A percentile compares a stretch with the other conserved stretches of the same genome.
Evolutionary conservation across 1,140 invertebrate genomes (phyloP).

Genomic region (Coboldia fuscipes): DNA sequence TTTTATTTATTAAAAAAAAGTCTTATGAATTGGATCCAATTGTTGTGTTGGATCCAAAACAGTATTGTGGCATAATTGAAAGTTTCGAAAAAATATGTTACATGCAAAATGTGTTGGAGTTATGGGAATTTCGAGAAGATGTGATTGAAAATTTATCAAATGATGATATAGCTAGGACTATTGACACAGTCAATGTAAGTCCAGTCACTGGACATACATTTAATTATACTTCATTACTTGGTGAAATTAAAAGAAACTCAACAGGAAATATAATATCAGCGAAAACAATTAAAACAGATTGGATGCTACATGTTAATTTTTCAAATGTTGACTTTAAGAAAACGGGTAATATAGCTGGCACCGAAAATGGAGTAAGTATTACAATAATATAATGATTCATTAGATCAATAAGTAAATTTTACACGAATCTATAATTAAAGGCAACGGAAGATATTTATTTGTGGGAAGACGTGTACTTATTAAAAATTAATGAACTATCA

Average conservation of each 20-base stretch:
- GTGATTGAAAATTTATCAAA: constrained; percentile 30
- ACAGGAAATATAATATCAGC: constrained; percentile 38
- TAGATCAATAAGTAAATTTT: background rate
- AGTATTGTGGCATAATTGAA: constrained; percentile 34
- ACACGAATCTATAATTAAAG: constrained; percentile 9
- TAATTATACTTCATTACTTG: constrained; percentile 38
- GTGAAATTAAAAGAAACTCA: constrained; percentile 31
- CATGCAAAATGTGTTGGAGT: constrained; percentile 39
- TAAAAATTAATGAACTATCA: constrained; percentile 22
- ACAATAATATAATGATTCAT: constrained; percentile 4
- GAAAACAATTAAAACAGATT: constrained; percentile 32
- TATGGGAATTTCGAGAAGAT: constrained; percentile 39
- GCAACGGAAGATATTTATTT: constrained; percentile 32
- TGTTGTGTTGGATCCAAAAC: constrained; percentile 23
- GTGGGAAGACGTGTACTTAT: constrained; percentile 42
- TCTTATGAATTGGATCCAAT: constrained; percentile 24
- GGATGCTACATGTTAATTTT: constrained; percentile 44
- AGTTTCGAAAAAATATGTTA: constrained; percentile 33
- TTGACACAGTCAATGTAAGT: constrained; percentile 36
- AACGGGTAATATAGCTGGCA: constrained; percentile 42
- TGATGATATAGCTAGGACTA: constrained; percentile 32
- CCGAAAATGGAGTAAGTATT: constrained; percentile 41
- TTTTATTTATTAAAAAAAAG: background rate
- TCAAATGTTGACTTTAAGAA: constrained; percentile 35
- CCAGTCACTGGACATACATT: constrained; percentile 37